Conservation (phyloP, 2,888 invertebrate genomes). For the Candidula unifasciata region DNA sequence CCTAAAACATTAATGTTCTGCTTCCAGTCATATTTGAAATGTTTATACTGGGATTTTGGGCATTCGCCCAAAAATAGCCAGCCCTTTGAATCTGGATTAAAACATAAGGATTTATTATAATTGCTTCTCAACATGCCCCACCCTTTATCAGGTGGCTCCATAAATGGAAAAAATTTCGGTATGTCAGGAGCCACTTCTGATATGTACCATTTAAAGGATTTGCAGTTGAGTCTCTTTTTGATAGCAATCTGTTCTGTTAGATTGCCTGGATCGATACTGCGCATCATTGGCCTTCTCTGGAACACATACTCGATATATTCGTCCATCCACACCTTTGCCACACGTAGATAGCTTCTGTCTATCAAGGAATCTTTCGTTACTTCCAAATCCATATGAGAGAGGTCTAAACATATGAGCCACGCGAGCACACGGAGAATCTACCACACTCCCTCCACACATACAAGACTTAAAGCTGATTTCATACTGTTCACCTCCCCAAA, state of each 20-base stretch:
- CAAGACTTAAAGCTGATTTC: slow-evolving; percentile 92
- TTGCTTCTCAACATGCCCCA: slow-evolving; percentile 18
- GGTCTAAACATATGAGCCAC: slow-evolving; percentile 55
- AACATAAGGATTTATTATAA: slow-evolving; percentile 6
- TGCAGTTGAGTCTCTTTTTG: slow-evolving; percentile 36
- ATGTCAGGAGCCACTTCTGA: slow-evolving; percentile 38
- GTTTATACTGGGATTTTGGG: no score
- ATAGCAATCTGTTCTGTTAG: slow-evolving; percentile 15
- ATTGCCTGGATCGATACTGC: slow-evolving; percentile 23
- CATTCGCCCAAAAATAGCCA: background rate
- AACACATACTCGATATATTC: slow-evolving; percentile 36
- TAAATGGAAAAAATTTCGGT: background rate
- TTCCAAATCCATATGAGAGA: background rate
- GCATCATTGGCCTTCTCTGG: slow-evolving; percentile 13
- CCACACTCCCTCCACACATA: slow-evolving; percentile 60
- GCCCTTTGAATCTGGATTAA: background rate
- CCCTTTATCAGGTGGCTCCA: slow-evolving; percentile 14
- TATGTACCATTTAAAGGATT: slow-evolving; percentile 40
- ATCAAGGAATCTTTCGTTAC: background rate
- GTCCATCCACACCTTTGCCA: slow-evolving; percentile 42
- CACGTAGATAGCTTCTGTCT: slow-evolving; percentile 9
- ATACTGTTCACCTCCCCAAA: slow-evolving; percentile 97
- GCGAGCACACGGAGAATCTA: slow-evolving; percentile 59
- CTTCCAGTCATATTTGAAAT: slow-evolving; percentile 20
- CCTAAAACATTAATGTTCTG: slow-evolving; percentile 8